Base-by-base conservation (phyloP, 2,888 invertebrate species). In the Ametastegia equiseti region DNA sequence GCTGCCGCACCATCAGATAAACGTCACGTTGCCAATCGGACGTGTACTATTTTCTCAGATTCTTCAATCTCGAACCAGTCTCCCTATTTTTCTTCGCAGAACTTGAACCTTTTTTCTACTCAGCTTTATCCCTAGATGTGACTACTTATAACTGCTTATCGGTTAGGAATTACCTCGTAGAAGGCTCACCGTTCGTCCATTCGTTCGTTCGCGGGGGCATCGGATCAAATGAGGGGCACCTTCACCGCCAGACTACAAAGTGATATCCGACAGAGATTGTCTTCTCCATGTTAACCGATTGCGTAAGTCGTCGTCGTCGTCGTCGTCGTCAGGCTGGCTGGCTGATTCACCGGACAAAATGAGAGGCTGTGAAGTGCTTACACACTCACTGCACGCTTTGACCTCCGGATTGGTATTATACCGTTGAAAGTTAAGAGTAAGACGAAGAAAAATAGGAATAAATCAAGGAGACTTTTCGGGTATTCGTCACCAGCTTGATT, bases 161-260 rank as follows among this genome's bases (percentile, higher is more conserved):
- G 23, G 71, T n/a, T 30, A 71, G 71, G 47, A 71, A 71, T 75
- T 54, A 75, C 75, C 75, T 19, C 75, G 57, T 33, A 36, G 33
- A 47, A 30, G 50, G 75, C 15, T 54, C 50, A 13, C 54, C 15
- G 33, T 45, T 54, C 15, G n/a, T 30, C 30, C 30, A 54, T 36
- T 36, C 15, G 33, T 45, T 54, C 15, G n/a, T 30, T 47, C 30
- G 33, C 54, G 42, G 85, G 85, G 87, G 86, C 86, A 86, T 86
- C 86, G 83, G 87, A 89, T 89, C 88, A 89, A 89, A 88, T 88
- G 86, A n/a, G n/a, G 86, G 85, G 85, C 83, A 82, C 84, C 87
- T 87, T 85, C 84, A 87, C 89, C 90, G 88, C 82, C 86, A 85
- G 88, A 90, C 88, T 89, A 90, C 90, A 90, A 90, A 90, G 90